Evolutionary conservation across 2,888 invertebrate genomes (phyloP).

Genomic region (Conomelus anceps): DNA sequence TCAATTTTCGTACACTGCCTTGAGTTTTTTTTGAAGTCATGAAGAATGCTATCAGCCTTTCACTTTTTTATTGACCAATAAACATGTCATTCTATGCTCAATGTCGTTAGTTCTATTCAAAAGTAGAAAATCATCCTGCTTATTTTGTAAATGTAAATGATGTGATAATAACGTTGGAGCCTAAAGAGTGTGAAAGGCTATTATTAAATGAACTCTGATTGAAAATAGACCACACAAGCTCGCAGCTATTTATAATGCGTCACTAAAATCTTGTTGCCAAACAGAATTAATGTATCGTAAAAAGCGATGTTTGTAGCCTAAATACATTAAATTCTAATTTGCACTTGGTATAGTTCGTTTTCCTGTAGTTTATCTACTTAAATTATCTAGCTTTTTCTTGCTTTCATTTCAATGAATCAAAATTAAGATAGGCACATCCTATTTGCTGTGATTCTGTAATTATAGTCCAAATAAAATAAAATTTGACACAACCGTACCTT

Average conservation of each 20-base stretch:
- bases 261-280: neutral
- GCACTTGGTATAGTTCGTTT: neutral
- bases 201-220: neutral
- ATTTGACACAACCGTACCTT: too few species aligned
- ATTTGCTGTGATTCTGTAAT: too few species aligned
- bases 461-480: too few species aligned
- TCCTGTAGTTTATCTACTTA: neutral
- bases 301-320: neutral
- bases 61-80: neutral
- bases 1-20: too few species aligned
- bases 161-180: neutral
- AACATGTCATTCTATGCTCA: neutral
- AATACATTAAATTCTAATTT: neutral
- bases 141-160: neutral
- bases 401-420: too few species aligned
- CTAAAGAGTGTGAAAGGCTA: neutral
- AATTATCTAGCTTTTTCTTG: too few species aligned
- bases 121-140: neutral
- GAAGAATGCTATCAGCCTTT: too few species aligned
- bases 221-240: neutral
- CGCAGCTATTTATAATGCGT: neutral
- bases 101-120: too few species aligned
- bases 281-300: neutral
- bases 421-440: too few species aligned
- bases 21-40: too few species aligned